These are phyloP conservation scores for Ormyrus rosae DNA, from an alignment of 2,888 invertebrate genomes.

Conservation along the genomic window DNA sequence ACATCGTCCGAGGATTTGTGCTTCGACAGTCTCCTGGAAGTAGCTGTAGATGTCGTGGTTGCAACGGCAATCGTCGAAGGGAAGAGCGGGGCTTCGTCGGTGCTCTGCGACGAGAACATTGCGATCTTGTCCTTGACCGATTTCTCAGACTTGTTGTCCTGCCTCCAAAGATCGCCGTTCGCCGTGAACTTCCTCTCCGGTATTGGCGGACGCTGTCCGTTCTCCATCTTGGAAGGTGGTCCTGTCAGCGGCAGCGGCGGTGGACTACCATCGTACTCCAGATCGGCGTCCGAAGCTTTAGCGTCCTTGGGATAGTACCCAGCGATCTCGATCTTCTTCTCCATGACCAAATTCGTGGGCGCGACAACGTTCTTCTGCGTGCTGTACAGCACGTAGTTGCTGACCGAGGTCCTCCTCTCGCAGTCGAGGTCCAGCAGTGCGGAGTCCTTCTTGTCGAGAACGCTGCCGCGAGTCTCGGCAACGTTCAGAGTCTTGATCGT, in stretches of 20 bases:
- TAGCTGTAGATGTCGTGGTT: conserved; percentile 70
- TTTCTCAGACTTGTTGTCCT: conserved; percentile 87
- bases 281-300: conserved; percentile 39
- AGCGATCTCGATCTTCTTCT: conserved; percentile 69
- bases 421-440: conserved; percentile 24
- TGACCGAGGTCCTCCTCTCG: conserved; percentile 23
- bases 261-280: conserved; percentile 58
- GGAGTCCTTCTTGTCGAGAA: conserved; percentile 43
- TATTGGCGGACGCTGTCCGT: conserved; percentile 12
- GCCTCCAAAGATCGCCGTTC: conserved; percentile 78
- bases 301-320: conserved; percentile 63
- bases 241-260: conserved; percentile 73
- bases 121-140: conserved; percentile 92
- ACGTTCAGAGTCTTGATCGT: conserved; percentile 47
- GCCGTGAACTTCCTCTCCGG: conserved; percentile 65
- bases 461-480: conserved; percentile 31
- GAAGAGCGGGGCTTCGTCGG: conserved; percentile 66
- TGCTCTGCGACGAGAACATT: conserved; percentile 82
- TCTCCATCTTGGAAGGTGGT: conserved; percentile 66
- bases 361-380: conserved; percentile 21
- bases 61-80: conserved; percentile 67
- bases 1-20: conserved; percentile 75
- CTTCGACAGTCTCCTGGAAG: conserved; percentile 75
- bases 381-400: conserved; percentile 53
- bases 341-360: conserved; percentile 11